A percentile compares a stretch with the other conserved stretches of the same genome.
Conservation (phyloP, 2,797 vertebrate species). For the Halcyon badia region DNA sequence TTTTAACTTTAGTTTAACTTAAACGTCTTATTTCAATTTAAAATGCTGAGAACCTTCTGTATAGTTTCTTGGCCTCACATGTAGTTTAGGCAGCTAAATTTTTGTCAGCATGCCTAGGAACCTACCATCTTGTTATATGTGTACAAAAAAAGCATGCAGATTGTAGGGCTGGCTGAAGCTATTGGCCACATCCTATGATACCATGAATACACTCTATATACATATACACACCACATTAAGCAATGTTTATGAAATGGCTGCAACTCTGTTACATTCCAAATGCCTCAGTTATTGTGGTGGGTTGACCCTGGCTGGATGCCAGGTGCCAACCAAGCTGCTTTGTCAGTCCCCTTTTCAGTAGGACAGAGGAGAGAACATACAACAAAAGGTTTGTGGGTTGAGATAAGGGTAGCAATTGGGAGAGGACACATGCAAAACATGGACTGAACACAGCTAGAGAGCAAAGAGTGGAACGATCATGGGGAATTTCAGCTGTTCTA, state of each 20-base stretch:
- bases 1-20: not conserved
- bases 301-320: no score
- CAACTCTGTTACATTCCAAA: not conserved
- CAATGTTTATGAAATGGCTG: not conserved
- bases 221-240: no score
- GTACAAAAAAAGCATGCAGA: not conserved
- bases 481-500: not conserved
- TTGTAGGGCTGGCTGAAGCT: not conserved
- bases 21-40: not conserved
- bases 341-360: no score
- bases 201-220: not conserved
- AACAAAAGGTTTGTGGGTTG: no score
- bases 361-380: no score
- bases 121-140: not conserved
- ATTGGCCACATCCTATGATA: not conserved
- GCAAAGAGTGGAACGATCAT: not conserved
- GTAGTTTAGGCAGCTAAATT: not conserved
- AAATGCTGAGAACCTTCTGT: not conserved
- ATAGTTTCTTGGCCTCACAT: not conserved
- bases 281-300: not conserved
- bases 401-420: not conserved
- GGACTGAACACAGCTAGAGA: not conserved
- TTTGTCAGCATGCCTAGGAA: not conserved
- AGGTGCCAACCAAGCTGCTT: no score
- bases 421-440: not conserved